Evolutionary conservation across 2,113 vertebrate genomes (phyloP), one percentile per base, ranked within the genome.

Genomic region (Vicugna pacos): DNA sequence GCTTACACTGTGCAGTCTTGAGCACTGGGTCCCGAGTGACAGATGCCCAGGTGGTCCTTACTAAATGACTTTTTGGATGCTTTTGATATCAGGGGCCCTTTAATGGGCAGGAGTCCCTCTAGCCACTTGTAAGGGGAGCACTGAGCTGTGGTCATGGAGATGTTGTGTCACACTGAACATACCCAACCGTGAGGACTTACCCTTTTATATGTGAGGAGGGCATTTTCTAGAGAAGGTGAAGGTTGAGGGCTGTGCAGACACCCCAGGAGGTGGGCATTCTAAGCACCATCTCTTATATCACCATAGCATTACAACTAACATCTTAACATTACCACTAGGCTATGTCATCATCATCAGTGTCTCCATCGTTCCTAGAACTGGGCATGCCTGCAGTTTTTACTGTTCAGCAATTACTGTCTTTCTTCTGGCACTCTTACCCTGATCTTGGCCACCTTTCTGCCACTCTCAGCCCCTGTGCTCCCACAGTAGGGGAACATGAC

Each of bases 181-280:
- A 30, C 72, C 24, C 12, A 2, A 35, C 6, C 10, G 14, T 50
- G 48, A 24, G 56, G 14, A 86, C 24, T 5, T 76, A 46, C 17
- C 38, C 14, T 83, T 94, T 64, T 79, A n/a, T 65, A 20, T 4
- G 2, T 20, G 38, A 70, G 72, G 28, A 48, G 22, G 67, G 28
- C 52, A 84, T 24, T 60, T 83, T 60, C 42, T 24, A 65, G 35
- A 89, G 88, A 83, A 89, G 19, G 60, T 60, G 8, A 17, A 91
- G 42, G 38, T 75, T 32, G 65, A 89, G 35, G 17, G 28, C 32
- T 69, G 79, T 54, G 64, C 1, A 8, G 70, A 84, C 4, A 89
- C 26, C 1, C 54, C 12, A 6, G 19, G 60, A n/a, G 19, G 65
- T 28, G 28, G 26, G 14, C 38, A 7, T 69, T 89, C 17, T 28